Evolutionary conservation across 2,888 invertebrate species (phyloP).

Genomic region (Crematogaster levior): DNA sequence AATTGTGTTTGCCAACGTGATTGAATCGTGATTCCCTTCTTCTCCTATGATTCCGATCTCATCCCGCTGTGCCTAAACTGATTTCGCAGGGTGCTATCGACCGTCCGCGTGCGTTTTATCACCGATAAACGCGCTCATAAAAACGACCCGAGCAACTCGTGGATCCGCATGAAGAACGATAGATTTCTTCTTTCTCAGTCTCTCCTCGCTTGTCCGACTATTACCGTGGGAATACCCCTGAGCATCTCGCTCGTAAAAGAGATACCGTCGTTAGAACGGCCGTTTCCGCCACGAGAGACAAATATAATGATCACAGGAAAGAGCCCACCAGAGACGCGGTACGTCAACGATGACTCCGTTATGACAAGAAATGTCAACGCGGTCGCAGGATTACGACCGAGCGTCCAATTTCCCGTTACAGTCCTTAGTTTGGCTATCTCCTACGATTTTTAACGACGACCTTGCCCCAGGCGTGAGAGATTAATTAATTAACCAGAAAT

Average conservation of each 20-base stretch:
- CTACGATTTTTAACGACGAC: not conserved
- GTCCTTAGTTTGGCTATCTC: not conserved
- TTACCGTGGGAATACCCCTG: not conserved
- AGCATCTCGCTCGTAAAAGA: conserved; percentile 36
- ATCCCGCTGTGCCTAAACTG: not conserved
- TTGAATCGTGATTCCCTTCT: not conserved
- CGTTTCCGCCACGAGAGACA: not conserved
- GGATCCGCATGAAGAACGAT: not conserved
- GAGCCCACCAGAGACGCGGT: not conserved
- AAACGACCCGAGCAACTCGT: not conserved
- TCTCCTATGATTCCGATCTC: not conserved
- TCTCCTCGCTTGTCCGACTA: not conserved
- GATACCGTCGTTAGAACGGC: not conserved
- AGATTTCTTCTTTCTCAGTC: not conserved
- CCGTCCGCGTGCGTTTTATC: conserved; percentile 19
- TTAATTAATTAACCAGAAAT: conserved; percentile 9
- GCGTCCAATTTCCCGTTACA: not conserved
- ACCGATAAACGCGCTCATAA: conserved; percentile 22
- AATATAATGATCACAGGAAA: not conserved
- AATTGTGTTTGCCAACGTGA: not conserved
- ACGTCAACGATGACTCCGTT: not conserved
- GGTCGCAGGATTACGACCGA: not conserved
- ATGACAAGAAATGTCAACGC: not conserved
- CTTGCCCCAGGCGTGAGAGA: not conserved
- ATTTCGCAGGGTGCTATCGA: conserved; percentile 20